Evolutionary conservation across 2,113 vertebrate genomes (phyloP).

Genomic region (Pseudolaguvia tuberculata): DNA sequence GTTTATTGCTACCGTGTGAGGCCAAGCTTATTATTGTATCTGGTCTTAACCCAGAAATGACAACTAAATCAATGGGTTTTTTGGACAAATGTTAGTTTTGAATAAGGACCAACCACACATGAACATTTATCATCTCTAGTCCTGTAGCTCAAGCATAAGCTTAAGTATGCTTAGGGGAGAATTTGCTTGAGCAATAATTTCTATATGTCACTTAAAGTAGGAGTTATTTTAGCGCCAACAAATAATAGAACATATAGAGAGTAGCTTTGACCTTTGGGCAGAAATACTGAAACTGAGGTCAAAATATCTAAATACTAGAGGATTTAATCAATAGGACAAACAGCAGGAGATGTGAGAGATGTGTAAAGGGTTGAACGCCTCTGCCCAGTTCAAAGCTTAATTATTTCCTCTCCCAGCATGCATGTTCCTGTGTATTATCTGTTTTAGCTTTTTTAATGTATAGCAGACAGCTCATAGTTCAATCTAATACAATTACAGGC

Average conservation of each 20-base stretch:
- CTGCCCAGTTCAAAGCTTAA: conserved; percentile 70
- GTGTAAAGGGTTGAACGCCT: conserved; percentile 50
- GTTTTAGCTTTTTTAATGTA: not conserved
- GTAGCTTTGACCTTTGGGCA: not conserved
- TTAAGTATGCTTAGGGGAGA: conserved; percentile 15
- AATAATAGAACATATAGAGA: conserved; percentile 5
- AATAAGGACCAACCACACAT: conserved; percentile 30
- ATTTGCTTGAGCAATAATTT: conserved; percentile 20
- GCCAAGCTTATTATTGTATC: conserved; percentile 43
- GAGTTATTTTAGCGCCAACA: not conserved
- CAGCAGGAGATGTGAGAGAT: conserved; percentile 37
- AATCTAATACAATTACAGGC: not conserved
- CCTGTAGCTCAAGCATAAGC: conserved; percentile 10
- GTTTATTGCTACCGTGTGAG: conserved; percentile 64
- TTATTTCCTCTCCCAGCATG: conserved; percentile 69
- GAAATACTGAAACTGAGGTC: not conserved
- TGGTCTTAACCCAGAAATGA: conserved; percentile 52
- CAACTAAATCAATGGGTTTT: conserved; percentile 58
- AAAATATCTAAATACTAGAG: not conserved
- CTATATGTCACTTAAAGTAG: conserved; percentile 17
- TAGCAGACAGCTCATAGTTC: not conserved
- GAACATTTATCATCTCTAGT: conserved; percentile 25
- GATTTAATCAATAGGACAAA: not conserved
- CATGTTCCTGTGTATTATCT: conserved; percentile 55
- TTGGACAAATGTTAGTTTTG: conserved; percentile 33